Evolutionary conservation across 1,140 invertebrate species (phyloP), one percentile per base, ranked within the genome.

Genomic region (Heliconius himera): DNA sequence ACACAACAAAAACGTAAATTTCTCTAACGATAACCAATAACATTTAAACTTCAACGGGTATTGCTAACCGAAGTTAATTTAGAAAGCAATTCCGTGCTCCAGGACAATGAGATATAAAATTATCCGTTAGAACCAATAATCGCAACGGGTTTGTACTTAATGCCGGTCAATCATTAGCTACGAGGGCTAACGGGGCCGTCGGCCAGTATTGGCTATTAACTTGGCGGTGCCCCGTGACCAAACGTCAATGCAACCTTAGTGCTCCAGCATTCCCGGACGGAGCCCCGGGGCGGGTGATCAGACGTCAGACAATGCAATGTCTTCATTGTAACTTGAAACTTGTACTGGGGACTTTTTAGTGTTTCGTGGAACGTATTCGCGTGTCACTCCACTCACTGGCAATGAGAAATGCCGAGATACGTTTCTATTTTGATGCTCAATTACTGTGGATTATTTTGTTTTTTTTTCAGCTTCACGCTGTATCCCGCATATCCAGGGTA

Each of bases 61-160:
- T 66, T 29, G 13, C 60, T 66, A 29, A 16, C 60, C 26, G 26
- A 29, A 66, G 60, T 66, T 66, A 66, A 66, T 66, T 66, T 66
- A 66, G 60, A 66, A 66, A 66, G 60, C 88, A 91, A 92, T 93
- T 93, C 93, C 92, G 91, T 91, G 93, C 93, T 94, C 89, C 90
- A 84, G 93, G 93, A 94, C 93, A 94, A 93, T 94, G 87, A 91
- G 89, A 93, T 92, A 92, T 93, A 92, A 93, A 94, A 94, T 94
- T 93, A 94, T 93, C 93, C 92, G 92, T 92, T 93, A 93, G 92
- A 93, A 92, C 93, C 93, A 94, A 94, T 94, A 93, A 94, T 94
- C 91, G 92, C 91, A 90, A 86, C 91, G 92, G 91, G 91, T 85
- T 88, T 84, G 87, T 89, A 90, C 89, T 92, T 94, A 93, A 94